A percentile compares a stretch with the other conserved stretches of the same genome.
Evolutionary conservation across 2,797 vertebrate genomes (phyloP).

Genomic region (Lagorchestes hirsutus): DNA sequence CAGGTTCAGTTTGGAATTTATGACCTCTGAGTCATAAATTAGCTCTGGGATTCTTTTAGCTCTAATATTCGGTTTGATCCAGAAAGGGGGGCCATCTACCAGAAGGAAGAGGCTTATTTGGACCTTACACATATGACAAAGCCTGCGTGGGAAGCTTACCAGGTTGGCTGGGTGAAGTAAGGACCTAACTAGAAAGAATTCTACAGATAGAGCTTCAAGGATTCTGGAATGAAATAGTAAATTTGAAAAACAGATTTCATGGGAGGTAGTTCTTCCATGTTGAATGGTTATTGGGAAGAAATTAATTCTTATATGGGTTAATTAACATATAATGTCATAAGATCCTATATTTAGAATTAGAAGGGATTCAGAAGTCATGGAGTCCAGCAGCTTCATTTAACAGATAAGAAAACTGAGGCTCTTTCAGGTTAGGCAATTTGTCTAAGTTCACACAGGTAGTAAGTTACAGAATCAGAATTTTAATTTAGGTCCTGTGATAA

Average conservation of each 20-base stretch:
- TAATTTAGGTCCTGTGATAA: not conserved
- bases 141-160: not conserved
- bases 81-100: too few species aligned
- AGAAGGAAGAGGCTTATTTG: fast-evolving
- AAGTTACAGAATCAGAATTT: not conserved
- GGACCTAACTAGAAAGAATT: not conserved
- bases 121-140: not conserved
- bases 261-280: not conserved
- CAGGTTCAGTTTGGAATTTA: not conserved
- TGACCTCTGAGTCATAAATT: not conserved
- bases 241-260: not conserved
- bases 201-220: not conserved
- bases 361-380: not conserved
- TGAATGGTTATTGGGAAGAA: not conserved
- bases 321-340: not conserved
- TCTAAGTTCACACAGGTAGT: not conserved
- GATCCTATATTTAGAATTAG: not conserved
- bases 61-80: not conserved
- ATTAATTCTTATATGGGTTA: not conserved
- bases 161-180: not conserved
- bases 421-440: not conserved
- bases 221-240: not conserved
- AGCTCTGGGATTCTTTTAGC: too few species aligned
- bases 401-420: not conserved
- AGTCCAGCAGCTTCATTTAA: not conserved